These are phyloP conservation scores for Microtus pennsylvanicus DNA, from an alignment of 2,113 vertebrate genomes.

Conservation along the genomic window DNA sequence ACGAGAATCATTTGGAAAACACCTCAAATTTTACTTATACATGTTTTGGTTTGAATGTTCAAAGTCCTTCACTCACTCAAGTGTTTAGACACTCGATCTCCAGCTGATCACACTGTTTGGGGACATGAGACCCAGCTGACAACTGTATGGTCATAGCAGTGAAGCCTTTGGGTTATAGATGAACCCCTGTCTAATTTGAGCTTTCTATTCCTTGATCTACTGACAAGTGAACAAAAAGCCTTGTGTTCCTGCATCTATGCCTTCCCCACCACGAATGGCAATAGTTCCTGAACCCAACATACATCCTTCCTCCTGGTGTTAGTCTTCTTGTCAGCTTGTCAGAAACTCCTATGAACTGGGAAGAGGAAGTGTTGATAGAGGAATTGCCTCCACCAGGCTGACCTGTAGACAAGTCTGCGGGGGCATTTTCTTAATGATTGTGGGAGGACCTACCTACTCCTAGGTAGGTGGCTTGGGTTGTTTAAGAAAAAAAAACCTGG, in stretches of 20 bases:
- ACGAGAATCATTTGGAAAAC: background rate
- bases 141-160: background rate
- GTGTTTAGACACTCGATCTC: background rate
- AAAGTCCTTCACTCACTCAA: background rate
- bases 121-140: background rate
- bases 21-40: background rate
- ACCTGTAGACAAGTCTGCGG: background rate
- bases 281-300: background rate
- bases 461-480: background rate
- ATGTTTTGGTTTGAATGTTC: background rate
- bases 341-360: background rate
- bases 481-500: background rate
- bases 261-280: background rate
- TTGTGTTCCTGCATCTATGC: background rate
- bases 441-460: background rate
- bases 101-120: background rate
- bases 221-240: background rate
- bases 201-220: background rate
- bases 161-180: background rate
- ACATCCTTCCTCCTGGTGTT: background rate
- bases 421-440: background rate
- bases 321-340: background rate
- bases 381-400: background rate
- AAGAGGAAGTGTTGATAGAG: too few species aligned
- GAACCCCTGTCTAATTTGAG: background rate